phyloP scores from a whole-genome alignment of 2,888 invertebrate species.

The Agriopis marginaria region DNA sequence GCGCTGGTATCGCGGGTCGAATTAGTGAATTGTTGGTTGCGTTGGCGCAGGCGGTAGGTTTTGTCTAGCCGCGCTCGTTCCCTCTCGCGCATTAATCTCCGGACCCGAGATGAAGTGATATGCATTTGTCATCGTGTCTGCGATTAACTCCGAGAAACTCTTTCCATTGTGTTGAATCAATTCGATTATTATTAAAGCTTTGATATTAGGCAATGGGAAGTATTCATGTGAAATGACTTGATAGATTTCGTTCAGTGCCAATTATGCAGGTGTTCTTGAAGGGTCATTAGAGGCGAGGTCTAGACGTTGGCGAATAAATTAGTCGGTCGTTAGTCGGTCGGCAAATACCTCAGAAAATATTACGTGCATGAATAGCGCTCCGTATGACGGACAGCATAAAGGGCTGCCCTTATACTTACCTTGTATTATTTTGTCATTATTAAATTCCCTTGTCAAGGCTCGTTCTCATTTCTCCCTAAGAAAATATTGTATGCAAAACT shows the following conservation, averaged over 20 bases:
- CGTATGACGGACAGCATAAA: slow-evolving; percentile 86
- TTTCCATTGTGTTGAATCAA: slow-evolving; percentile 80
- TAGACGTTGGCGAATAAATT: slow-evolving; percentile 67
- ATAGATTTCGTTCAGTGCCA: slow-evolving; percentile 38
- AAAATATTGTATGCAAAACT: slow-evolving; percentile 87
- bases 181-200: slow-evolving; percentile 75
- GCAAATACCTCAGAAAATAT: slow-evolving; percentile 81
- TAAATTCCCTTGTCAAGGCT: slow-evolving; percentile 84
- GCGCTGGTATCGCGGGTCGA: slow-evolving; percentile 67
- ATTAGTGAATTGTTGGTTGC: slow-evolving; percentile 74
- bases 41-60: slow-evolving; percentile 77
- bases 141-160: slow-evolving; percentile 80
- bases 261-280: slow-evolving; percentile 32
- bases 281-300: slow-evolving; percentile 21
- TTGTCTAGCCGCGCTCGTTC: slow-evolving; percentile 77
- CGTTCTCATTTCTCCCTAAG: slow-evolving; percentile 81
- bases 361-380: slow-evolving; percentile 82
- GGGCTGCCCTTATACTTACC: slow-evolving; percentile 82
- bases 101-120: slow-evolving; percentile 82
- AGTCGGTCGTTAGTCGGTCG: slow-evolving; percentile 80
- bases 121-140: slow-evolving; percentile 83
- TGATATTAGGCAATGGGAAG: slow-evolving; percentile 59
- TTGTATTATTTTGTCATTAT: slow-evolving; percentile 87
- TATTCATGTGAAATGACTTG: slow-evolving; percentile 47
- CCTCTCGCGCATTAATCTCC: slow-evolving; percentile 81